Conservation (phyloP, 1,140 invertebrate species). For the Calycopis cecrops region DNA sequence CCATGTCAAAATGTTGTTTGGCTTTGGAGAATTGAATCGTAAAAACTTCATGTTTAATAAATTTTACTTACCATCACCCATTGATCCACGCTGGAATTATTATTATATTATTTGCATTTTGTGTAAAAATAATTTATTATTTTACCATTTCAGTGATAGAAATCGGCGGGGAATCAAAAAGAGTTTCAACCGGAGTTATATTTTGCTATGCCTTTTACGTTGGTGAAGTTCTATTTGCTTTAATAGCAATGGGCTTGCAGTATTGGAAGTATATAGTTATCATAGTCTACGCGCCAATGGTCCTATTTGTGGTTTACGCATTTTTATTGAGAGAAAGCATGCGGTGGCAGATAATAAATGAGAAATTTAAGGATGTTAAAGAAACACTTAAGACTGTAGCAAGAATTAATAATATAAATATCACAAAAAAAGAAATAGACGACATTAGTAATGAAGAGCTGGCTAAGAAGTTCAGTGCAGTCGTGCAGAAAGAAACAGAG, state of each 20-base stretch:
- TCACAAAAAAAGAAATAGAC: constrained; percentile 36
- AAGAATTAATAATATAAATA: constrained; percentile 43
- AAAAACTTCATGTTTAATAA: too few species aligned
- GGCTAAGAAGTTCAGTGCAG: constrained; percentile 33
- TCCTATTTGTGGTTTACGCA: constrained; percentile 38
- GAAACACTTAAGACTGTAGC: constrained; percentile 40
- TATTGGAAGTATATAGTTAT: constrained; percentile 52
- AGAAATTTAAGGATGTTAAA: constrained; percentile 43
- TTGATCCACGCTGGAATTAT: too few species aligned
- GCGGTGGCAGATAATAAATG: constrained; percentile 55
- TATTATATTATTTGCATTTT: too few species aligned
- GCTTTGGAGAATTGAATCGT: too few species aligned
- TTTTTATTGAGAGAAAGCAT: constrained; percentile 50
- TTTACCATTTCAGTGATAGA: constrained; percentile 53
- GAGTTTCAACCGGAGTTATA: constrained; percentile 48
- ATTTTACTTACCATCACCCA: too few species aligned
- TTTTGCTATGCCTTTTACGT: constrained; percentile 50
- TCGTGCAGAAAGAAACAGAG: constrained; percentile 42
- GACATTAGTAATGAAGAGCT: not conserved
- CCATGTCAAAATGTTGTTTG: too few species aligned
- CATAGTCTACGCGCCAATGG: constrained; percentile 46
- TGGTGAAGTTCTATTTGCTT: constrained; percentile 50
- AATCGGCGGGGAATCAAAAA: constrained; percentile 44
- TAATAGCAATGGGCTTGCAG: constrained; percentile 45
- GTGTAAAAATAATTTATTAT: not conserved